Percentiles rank a stretch among this genome's conserved stretches.
Evolutionary conservation across 2,113 vertebrate genomes (phyloP).

Genomic region (Mohoua ochrocephala): DNA sequence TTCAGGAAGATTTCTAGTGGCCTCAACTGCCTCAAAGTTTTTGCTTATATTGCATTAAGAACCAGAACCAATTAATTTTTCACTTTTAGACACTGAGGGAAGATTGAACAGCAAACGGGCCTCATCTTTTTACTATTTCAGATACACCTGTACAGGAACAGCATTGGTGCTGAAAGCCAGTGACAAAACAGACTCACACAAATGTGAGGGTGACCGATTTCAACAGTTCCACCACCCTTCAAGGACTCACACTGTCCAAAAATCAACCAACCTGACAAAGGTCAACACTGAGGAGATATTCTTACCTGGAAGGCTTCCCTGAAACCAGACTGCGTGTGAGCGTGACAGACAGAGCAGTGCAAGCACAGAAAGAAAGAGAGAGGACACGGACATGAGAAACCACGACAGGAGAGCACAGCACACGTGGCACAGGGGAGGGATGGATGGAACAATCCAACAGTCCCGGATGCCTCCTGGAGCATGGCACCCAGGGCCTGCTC

Average conservation of each 20-base stretch:
- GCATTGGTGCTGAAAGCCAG: neutral
- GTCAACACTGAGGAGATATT: neutral
- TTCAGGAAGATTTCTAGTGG: neutral
- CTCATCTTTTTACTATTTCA: neutral
- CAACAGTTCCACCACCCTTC: neutral
- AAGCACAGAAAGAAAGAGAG: conserved; percentile 49
- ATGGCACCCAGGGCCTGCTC: neutral
- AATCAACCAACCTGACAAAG: neutral
- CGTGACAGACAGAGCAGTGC: conserved; percentile 60
- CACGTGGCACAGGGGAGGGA: neutral
- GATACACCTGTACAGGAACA: neutral
- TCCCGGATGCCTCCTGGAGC: neutral
- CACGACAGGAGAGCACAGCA: neutral
- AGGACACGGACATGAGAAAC: conserved; percentile 50
- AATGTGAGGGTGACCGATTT: neutral
- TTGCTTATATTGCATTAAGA: neutral
- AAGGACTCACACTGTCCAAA: neutral
- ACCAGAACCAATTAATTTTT: neutral
- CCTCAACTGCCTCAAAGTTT: neutral
- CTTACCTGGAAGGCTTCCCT: conserved; percentile 67
- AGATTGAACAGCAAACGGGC: neutral
- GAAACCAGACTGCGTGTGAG: conserved; percentile 68
- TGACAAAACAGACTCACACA: neutral
- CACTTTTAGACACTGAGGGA: neutral
- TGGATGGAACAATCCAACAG: neutral